Conservation (phyloP, 2,888 invertebrate genomes). For the Ophion slaviceki region DNA sequence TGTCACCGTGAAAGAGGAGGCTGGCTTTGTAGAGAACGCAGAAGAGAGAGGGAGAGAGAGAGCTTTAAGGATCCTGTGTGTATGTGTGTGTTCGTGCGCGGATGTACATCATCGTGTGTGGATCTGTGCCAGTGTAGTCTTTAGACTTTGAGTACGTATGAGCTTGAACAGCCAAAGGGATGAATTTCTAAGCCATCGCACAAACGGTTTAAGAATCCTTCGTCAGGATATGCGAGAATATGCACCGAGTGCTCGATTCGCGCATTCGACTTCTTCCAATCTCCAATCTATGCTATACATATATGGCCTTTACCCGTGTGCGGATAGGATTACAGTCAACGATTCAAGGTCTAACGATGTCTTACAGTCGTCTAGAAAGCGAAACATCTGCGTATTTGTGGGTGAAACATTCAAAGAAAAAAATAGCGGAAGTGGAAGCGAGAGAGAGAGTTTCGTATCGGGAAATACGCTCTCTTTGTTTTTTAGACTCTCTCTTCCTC, state of each 20-base stretch:
- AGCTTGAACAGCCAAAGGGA: constrained; percentile 37
- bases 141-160: constrained; percentile 20
- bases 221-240: constrained; percentile 54
- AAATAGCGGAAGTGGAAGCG: constrained; percentile 12
- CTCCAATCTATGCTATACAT: background rate
- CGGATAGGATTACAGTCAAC: constrained; percentile 47
- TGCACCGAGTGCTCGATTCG: constrained; percentile 29
- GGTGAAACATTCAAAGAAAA: background rate
- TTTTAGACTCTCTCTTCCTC: no score
- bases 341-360: constrained; percentile 36
- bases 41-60: constrained; percentile 1
- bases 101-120: background rate
- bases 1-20: constrained; percentile 25
- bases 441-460: constrained; percentile 7
- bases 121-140: constrained; percentile 9
- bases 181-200: constrained; percentile 52
- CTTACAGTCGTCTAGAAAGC: constrained; percentile 16
- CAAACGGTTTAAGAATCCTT: constrained; percentile 51
- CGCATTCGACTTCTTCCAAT: constrained; percentile 31
- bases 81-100: background rate
- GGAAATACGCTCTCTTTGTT: background rate
- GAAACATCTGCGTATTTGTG: background rate
- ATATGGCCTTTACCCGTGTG: constrained; percentile 14
- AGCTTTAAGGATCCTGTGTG: background rate
- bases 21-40: constrained; percentile 13